Conservation (phyloP, 2,797 vertebrate genomes). For the Neopelma chrysocephalum region DNA sequence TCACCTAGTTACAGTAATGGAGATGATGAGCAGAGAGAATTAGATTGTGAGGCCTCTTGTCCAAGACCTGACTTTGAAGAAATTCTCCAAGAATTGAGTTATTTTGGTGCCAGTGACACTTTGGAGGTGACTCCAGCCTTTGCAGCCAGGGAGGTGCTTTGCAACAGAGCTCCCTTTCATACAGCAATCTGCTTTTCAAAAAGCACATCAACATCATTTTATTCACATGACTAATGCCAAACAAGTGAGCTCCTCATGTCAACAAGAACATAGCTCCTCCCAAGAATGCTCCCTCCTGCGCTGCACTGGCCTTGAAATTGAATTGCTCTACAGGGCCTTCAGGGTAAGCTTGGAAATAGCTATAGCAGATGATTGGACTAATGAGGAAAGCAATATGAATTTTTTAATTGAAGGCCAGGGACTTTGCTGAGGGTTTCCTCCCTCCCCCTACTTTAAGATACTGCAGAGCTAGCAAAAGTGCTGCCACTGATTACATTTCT, state of each 20-base stretch:
- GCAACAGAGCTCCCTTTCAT: not conserved
- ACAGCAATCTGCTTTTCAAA: not conserved
- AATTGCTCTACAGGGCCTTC: not conserved
- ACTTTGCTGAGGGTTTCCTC: not conserved
- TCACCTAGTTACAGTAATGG: not conserved
- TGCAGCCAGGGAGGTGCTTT: not conserved
- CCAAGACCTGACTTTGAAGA: not conserved
- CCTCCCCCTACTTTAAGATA: not conserved
- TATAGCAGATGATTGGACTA: conserved; percentile 14
- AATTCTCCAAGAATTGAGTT: not conserved
- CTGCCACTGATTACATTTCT: not conserved
- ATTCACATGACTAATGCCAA: not conserved
- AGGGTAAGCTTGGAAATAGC: not conserved
- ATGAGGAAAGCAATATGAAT: conserved; percentile 35
- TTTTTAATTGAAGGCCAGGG: conserved; percentile 48
- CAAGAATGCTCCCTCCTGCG: fast-evolving
- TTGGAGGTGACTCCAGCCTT: not conserved
- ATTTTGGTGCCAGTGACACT: not conserved
- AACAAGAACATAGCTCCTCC: not conserved
- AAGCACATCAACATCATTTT: not conserved
- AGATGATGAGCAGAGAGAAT: not conserved
- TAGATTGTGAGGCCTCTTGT: not conserved
- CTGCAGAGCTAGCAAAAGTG: not conserved
- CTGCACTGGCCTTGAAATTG: not conserved
- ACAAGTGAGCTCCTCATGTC: not conserved